Evolutionary conservation across 2,888 invertebrate genomes (phyloP).

Genomic region (Amitus sp.): DNA sequence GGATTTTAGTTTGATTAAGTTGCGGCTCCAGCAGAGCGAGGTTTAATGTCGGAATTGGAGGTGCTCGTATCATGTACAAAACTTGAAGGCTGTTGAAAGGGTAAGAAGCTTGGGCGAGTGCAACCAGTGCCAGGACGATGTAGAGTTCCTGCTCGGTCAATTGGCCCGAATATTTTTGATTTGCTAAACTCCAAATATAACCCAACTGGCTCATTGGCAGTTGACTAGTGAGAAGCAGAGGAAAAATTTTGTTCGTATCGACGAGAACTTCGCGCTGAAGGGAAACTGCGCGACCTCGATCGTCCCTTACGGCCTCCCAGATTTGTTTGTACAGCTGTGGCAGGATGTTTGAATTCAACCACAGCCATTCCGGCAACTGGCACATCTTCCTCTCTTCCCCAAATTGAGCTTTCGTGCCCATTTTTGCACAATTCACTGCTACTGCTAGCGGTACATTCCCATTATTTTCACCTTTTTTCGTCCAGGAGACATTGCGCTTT

Average conservation of each 20-base stretch:
- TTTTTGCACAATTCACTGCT: conserved; percentile 21
- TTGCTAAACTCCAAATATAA: conserved; percentile 67
- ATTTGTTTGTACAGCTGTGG: conserved; percentile 64
- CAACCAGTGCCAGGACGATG: conserved; percentile 65
- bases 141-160: conserved; percentile 67
- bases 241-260: conserved; percentile 65
- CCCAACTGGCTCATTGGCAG: conserved; percentile 66
- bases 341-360: conserved; percentile 61
- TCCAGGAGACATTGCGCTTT: too few relatives aligned
- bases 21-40: conserved; percentile 22
- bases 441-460: too few relatives aligned
- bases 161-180: conserved; percentile 65
- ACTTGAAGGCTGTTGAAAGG: conserved; percentile 59
- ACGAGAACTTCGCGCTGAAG: conserved; percentile 55
- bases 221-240: conserved; percentile 66
- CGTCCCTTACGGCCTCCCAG: conserved; percentile 64
- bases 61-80: conserved; percentile 55
- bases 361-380: conserved; percentile 64
- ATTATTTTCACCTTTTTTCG: too few relatives aligned
- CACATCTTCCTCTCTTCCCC: conserved; percentile 51
- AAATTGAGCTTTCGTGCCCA: conserved; percentile 52
- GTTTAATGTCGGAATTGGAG: conserved; percentile 63
- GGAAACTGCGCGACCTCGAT: conserved; percentile 47
- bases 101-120: conserved; percentile 65
- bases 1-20: conserved; percentile 14